phyloP scores from a whole-genome alignment of 2,888 invertebrate species.

The Cheilosia soror region DNA sequence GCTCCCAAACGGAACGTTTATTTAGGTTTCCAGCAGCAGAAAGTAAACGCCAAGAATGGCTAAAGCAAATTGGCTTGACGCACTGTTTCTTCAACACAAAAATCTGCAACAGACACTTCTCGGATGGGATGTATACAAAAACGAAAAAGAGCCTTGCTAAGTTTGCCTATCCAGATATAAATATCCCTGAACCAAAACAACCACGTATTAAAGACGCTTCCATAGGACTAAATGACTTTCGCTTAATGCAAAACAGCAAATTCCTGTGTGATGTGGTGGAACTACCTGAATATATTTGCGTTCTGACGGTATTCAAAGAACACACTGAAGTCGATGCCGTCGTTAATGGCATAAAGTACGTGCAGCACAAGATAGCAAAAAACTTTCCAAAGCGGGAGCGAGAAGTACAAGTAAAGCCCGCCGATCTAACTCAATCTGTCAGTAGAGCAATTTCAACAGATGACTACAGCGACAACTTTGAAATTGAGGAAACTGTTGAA shows the following conservation, averaged over 20 bases:
- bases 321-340: slow-evolving; percentile 11
- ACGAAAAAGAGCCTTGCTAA: slow-evolving; percentile 16
- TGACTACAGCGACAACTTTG: slow-evolving; percentile 26
- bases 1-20: slow-evolving; percentile 7
- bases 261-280: slow-evolving; percentile 16
- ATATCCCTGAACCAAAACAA: slow-evolving; percentile 14
- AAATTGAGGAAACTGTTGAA: not conserved
- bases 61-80: slow-evolving; percentile 43
- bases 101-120: slow-evolving; percentile 62
- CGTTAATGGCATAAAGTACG: slow-evolving; percentile 36
- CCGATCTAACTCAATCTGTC: not conserved
- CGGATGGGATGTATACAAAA: slow-evolving; percentile 34
- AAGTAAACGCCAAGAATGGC: slow-evolving; percentile 29
- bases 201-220: slow-evolving; percentile 16
- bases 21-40: slow-evolving; percentile 41
- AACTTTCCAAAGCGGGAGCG: slow-evolving; percentile 44
- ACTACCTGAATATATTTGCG: slow-evolving; percentile 43
- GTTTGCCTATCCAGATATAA: slow-evolving; percentile 49
- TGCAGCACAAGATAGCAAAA: slow-evolving; percentile 12
- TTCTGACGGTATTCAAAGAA: slow-evolving; percentile 33
- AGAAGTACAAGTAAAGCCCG: slow-evolving; percentile 31
- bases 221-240: slow-evolving; percentile 5
- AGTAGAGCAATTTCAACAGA: slow-evolving; percentile 22
- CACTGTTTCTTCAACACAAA: slow-evolving; percentile 41
- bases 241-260: not conserved